These are phyloP conservation scores for Dryocosmus kuriphilus DNA, from an alignment of 2,888 invertebrate genomes.

Conservation along the genomic window DNA sequence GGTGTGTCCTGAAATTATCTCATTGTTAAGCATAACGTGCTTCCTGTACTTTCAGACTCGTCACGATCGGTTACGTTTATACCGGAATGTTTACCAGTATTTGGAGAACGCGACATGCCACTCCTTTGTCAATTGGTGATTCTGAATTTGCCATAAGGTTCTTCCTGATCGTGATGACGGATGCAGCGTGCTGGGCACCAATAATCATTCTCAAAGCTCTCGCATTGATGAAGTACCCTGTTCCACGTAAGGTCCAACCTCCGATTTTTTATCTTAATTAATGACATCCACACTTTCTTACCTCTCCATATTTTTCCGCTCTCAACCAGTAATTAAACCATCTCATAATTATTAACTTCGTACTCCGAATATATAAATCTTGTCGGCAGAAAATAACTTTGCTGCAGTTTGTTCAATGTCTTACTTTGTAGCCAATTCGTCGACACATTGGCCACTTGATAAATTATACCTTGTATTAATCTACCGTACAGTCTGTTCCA, in stretches of 20 bases:
- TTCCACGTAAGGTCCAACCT: slow-evolving; percentile 76
- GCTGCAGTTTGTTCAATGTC: neutral
- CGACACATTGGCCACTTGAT: neutral
- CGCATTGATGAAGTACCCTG: slow-evolving; percentile 78
- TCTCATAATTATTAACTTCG: slow-evolving; percentile 10
- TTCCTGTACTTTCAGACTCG: slow-evolving; percentile 74
- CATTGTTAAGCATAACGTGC: slow-evolving; percentile 3
- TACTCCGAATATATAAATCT: neutral
- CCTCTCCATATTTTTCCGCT: neutral
- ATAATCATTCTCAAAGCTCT: slow-evolving; percentile 83
- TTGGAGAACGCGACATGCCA: slow-evolving; percentile 81
- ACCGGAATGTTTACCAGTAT: slow-evolving; percentile 83
- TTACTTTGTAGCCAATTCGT: slow-evolving; percentile 11
- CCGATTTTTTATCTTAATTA: slow-evolving; percentile 26
- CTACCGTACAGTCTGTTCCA: no score
- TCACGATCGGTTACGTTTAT: slow-evolving; percentile 82
- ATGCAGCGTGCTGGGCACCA: slow-evolving; percentile 86
- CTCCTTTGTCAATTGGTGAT: slow-evolving; percentile 81
- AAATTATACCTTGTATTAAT: neutral
- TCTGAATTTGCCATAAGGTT: slow-evolving; percentile 84
- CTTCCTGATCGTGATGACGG: slow-evolving; percentile 85
- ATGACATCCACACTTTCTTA: slow-evolving; percentile 5
- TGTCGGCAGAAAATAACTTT: neutral
- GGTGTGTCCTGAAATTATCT: neutral
- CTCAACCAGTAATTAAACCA: slow-evolving; percentile 1